phyloP scores from a whole-genome alignment of 2,888 invertebrate species.

The Ellobium chinense region DNA sequence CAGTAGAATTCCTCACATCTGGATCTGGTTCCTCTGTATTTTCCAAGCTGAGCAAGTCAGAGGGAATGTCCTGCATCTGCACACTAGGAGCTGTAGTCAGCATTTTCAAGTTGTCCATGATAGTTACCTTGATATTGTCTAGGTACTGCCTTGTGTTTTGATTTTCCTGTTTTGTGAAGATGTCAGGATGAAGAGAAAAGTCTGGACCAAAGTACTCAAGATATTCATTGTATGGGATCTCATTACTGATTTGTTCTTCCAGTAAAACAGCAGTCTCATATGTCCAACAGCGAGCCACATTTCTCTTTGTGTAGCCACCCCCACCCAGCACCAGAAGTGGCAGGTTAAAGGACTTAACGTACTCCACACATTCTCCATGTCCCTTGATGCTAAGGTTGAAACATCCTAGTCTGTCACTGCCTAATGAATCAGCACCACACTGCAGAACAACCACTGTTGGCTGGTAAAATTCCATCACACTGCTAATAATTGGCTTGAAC shows the following conservation, averaged over 20 bases:
- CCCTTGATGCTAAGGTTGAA: constrained; percentile 97
- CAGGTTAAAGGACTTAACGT: constrained; percentile 93
- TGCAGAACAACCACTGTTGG: constrained; percentile 97
- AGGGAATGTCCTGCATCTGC: constrained; percentile 97
- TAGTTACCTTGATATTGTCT: constrained; percentile 91
- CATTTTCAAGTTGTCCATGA: constrained; percentile 95
- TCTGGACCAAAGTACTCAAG: constrained; percentile 98
- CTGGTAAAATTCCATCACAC: constrained; percentile 96
- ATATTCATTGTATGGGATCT: constrained; percentile 85
- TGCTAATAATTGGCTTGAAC: constrained; percentile 93
- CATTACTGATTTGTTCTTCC: constrained; percentile 94
- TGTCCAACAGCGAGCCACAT: constrained; percentile 99
- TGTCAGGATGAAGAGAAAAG: constrained; percentile 96
- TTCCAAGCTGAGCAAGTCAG: constrained; percentile 82
- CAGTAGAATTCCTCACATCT: constrained; percentile 67
- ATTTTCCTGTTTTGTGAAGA: constrained; percentile 91
- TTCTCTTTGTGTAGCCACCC: constrained; percentile 93
- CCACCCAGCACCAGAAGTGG: constrained; percentile 94
- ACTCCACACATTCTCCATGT: constrained; percentile 98
- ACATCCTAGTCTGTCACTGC: constrained; percentile 96
- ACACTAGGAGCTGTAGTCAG: constrained; percentile 94
- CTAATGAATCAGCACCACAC: constrained; percentile 98
- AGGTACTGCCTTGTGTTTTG: constrained; percentile 97
- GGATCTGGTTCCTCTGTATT: constrained; percentile 73
- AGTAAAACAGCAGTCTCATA: constrained; percentile 97